Evolutionary conservation across 2,888 invertebrate genomes (phyloP), one percentile per base, ranked within the genome.

Genomic region (Sericinus montela): DNA sequence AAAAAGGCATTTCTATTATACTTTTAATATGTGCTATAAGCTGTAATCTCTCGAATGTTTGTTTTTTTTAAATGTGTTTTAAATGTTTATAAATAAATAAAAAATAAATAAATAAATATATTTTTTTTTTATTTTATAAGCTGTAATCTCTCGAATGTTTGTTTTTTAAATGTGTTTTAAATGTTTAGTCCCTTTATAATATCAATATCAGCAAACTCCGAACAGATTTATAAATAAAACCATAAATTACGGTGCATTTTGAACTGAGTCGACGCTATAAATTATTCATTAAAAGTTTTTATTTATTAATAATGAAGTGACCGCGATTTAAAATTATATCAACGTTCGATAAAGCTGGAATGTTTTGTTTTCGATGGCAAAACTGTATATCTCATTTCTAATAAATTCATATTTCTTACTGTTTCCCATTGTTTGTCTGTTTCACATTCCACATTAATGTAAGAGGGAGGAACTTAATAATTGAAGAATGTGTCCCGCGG

Each of bases 271-370:
- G 55, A 47, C 51, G 54, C 56, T 63, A 80, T 83, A 74, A 80
- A 84, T 84, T 72, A 83, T 85, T 79, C 68, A 84, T 80, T 71
- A 62, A 65, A 72, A 68, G 68, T 79, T 78, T 80, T 82, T 80
- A 78, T 78, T 82, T 80, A 82, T 80, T 79, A 80, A 75, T 76
- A 79, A 78, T 73, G 68, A 75, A 69, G 67, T 73, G 62, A 54
- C 62, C 62, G 53, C 59, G 55, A 57, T 48, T 45, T 58, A 62
- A 59, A 67, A 69, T 69, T 65, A 64, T 66, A 60, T 58, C 51
- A 29, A 50, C 64, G 65, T 70, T 59, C 54, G 55, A 65, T 62
- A 59, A 59, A 42, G 45, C 29, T 51, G 52, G 51, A 52, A 54
- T 57, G 67, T 50, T 53, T 48, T 45, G 48, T 48, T 53, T 53